Percentiles rank a stretch among this genome's conserved stretches.
These are phyloP conservation scores for Hyalella azteca DNA, from an alignment of 2,888 invertebrate genomes.

Conservation along the genomic window DNA sequence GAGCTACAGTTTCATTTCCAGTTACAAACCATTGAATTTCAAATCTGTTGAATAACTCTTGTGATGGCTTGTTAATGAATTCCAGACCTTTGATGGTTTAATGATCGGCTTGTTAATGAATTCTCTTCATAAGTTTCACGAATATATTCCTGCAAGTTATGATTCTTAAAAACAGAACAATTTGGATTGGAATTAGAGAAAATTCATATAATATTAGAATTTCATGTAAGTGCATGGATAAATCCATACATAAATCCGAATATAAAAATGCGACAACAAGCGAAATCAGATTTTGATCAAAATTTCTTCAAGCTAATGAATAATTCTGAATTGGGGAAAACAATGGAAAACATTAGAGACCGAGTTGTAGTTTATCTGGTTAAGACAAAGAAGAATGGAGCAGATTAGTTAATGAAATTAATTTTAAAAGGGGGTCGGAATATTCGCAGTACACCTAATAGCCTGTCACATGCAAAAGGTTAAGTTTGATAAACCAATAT, in stretches of 20 bases:
- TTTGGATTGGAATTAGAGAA: not conserved
- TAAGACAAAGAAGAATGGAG: not conserved
- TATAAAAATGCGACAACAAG: not conserved
- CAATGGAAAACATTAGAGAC: not conserved
- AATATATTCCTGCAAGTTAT: no score
- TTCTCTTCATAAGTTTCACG: no score
- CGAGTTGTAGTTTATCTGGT: not conserved
- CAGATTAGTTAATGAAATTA: not conserved
- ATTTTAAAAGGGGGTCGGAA: not conserved
- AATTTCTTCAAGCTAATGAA: not conserved
- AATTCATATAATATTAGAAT: not conserved
- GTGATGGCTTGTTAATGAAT: no score
- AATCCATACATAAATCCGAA: not conserved
- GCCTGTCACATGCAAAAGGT: constrained; percentile 47
- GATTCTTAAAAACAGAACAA: no score
- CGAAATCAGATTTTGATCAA: not conserved
- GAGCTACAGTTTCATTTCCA: no score
- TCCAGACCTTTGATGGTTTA: no score
- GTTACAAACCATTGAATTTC: no score
- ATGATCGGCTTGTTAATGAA: no score
- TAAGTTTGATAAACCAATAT: constrained; percentile 61
- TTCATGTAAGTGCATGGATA: constrained; percentile 1
- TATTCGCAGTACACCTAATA: not conserved
- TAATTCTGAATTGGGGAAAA: constrained; percentile 22
- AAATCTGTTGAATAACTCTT: no score